phyloP scores from a whole-genome alignment of 2,113 vertebrate genomes.

The Pantherophis guttatus region DNA sequence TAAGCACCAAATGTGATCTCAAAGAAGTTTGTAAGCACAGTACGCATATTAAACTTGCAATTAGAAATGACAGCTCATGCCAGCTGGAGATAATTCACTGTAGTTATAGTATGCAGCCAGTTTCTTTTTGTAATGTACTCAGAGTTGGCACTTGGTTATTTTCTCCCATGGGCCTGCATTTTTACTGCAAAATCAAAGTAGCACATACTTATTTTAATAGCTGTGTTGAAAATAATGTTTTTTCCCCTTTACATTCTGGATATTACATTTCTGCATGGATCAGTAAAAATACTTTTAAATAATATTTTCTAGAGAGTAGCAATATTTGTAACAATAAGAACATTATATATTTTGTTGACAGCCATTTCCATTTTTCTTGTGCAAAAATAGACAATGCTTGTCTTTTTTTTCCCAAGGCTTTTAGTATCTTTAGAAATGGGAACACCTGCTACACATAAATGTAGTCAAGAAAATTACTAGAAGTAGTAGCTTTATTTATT shows the following conservation, averaged over 20 bases:
- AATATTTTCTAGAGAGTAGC: not conserved
- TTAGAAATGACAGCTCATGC: not conserved
- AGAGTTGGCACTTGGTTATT: not conserved
- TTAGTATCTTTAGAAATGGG: not conserved
- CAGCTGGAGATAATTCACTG: not conserved
- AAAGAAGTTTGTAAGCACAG: not conserved
- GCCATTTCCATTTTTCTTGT: not conserved
- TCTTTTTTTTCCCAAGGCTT: not conserved
- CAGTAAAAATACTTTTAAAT: not conserved
- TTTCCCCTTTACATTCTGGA: not conserved
- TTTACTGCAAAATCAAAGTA: not conserved
- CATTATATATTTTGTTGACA: not conserved
- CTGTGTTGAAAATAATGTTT: not conserved
- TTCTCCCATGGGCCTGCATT: not conserved
- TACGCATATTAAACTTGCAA: not conserved
- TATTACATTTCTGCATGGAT: not conserved
- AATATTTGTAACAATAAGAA: not conserved
- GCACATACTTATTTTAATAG: not conserved
- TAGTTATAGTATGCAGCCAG: too few species aligned
- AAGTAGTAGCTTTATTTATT: not conserved
- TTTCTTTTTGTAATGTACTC: not conserved
- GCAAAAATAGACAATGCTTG: not conserved
- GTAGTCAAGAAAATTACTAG: not conserved
- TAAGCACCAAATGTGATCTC: not conserved
- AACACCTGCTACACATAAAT: not conserved